A percentile compares a stretch with the other conserved stretches of the same genome.
Conservation (phyloP, 92 coral and sea anemone genomes). For the Heliopora coerulea region DNA sequence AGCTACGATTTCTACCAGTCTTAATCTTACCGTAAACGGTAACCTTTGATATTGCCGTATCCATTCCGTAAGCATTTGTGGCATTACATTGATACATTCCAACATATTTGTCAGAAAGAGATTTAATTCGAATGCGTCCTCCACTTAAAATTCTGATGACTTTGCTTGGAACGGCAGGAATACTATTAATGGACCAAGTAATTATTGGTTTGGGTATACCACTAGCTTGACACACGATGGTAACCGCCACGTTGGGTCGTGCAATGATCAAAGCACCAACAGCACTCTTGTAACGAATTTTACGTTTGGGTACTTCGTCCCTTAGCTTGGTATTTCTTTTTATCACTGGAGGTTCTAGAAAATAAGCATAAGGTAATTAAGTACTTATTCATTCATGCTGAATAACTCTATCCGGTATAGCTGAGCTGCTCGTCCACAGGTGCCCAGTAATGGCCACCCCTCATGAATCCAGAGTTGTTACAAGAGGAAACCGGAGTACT, state of each 20-base stretch:
- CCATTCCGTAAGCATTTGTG: slow-evolving; percentile 9
- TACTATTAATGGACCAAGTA: slow-evolving; percentile 19
- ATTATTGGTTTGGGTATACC: slow-evolving; percentile 21
- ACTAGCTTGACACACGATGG: slow-evolving; percentile 20
- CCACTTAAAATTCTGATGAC: neutral
- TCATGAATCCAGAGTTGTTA: too few species aligned
- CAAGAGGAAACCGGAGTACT: too few species aligned
- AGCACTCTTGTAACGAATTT: slow-evolving; percentile 3
- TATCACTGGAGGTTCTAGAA: slow-evolving; percentile 27
- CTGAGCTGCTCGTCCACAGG: too few species aligned
- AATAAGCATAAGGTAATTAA: neutral
- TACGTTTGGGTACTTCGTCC: slow-evolving; percentile 24
- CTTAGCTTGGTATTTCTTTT: slow-evolving; percentile 24
- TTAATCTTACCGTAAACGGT: slow-evolving; percentile 17
- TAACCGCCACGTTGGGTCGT: neutral
- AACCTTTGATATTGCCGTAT: slow-evolving; percentile 3
- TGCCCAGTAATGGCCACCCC: too few species aligned
- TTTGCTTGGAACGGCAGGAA: neutral
- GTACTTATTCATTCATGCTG: too few species aligned
- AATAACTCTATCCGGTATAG: too few species aligned
- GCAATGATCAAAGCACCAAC: slow-evolving; percentile 32
- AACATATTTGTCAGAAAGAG: neutral
- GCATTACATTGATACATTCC: slow-evolving; percentile 32
- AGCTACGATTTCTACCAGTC: too few species aligned
- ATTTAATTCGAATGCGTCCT: slow-evolving; percentile 33